Evolutionary conservation across 2,113 vertebrate species (phyloP).

Genomic region (Prietella phreatophila): DNA sequence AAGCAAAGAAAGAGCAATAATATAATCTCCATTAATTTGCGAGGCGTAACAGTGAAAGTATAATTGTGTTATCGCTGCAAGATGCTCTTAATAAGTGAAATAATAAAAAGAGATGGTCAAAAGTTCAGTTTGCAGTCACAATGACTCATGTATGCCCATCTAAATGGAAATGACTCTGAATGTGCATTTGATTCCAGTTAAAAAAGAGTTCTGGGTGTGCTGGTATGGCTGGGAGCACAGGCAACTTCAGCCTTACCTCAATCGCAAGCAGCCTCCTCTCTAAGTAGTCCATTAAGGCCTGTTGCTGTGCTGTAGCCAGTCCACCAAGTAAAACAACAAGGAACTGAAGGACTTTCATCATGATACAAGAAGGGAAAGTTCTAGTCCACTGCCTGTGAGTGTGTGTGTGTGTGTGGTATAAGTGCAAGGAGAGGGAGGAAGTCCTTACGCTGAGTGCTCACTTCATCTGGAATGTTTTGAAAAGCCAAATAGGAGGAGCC

Average conservation of each 20-base stretch:
- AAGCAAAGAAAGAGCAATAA: not conserved
- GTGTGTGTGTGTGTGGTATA: slow-evolving; percentile 17
- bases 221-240: slow-evolving; percentile 58
- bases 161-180: not conserved
- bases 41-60: not conserved
- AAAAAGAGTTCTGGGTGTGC: slow-evolving; percentile 61
- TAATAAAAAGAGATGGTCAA: not conserved
- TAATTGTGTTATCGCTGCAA: not conserved
- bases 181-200: slow-evolving; percentile 52
- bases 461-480: slow-evolving; percentile 51
- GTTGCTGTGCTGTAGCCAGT: slow-evolving; percentile 69
- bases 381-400: not conserved
- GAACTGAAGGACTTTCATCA: slow-evolving; percentile 47
- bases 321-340: slow-evolving; percentile 65
- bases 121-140: not conserved
- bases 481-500: slow-evolving; percentile 50
- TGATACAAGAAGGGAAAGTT: slow-evolving; percentile 18
- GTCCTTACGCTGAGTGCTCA: slow-evolving; percentile 8
- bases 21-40: not conserved
- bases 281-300: slow-evolving; percentile 78
- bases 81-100: not conserved
- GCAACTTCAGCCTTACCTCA: slow-evolving; percentile 69
- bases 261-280: slow-evolving; percentile 75
- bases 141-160: not conserved
- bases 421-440: slow-evolving; percentile 5